Percentiles rank a stretch among this genome's conserved stretches.
These are phyloP conservation scores for Dysidea cf. avara DNA, from an alignment of 37 sponge, comb jelly and placozoan species.

Conservation along the genomic window DNA sequence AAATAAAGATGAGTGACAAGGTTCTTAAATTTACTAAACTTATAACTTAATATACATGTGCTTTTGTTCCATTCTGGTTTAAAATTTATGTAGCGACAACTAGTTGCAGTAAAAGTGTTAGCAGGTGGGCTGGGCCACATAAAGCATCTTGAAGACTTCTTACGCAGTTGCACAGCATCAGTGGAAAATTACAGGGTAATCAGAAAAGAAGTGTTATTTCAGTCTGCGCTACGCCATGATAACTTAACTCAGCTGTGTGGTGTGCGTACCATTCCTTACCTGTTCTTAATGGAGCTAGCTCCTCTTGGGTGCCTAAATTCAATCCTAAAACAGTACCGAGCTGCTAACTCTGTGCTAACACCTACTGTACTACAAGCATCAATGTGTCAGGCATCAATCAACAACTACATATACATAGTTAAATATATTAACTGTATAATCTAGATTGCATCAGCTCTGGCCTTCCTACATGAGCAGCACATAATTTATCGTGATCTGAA, in stretches of 20 bases:
- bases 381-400: conserved; percentile 16
- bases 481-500: too few species aligned
- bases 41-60: too few species aligned
- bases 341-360: conserved; percentile 14
- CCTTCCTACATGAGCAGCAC: conserved; percentile 76
- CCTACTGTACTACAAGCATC: conserved; percentile 61
- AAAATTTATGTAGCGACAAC: too few species aligned
- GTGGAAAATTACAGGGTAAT: too few species aligned
- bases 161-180: too few species aligned
- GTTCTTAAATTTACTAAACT: too few species aligned
- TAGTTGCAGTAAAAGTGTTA: too few species aligned
- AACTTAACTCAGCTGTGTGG: conserved; percentile 63
- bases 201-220: conserved; percentile 54
- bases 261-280: conserved; percentile 37
- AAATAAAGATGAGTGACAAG: too few species aligned
- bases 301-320: conserved; percentile 57
- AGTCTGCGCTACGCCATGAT: conserved; percentile 44
- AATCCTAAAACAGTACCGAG: conserved; percentile 69
- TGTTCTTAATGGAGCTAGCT: conserved; percentile 81
- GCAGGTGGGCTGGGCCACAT: too few species aligned
- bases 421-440: too few species aligned
- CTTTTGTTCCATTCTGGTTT: too few species aligned
- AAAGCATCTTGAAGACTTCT: too few species aligned
- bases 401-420: neutral
- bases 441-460: conserved; percentile 65